These are phyloP conservation scores for Erebia epiphron DNA, from an alignment of 2,888 invertebrate genomes.

Conservation along the genomic window DNA sequence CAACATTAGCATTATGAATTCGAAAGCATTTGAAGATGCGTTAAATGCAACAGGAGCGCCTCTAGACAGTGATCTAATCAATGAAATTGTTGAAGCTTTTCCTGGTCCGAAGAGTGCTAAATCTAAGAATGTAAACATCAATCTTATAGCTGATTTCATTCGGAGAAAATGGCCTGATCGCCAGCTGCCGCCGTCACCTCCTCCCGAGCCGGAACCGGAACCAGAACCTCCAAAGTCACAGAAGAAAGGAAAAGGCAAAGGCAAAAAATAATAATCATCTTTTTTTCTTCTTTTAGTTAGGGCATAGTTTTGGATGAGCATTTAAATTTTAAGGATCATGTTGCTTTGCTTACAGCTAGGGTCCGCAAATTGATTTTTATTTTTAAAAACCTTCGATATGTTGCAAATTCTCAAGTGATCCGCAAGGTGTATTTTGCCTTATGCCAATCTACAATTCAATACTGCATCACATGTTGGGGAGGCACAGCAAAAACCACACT, in stretches of 20 bases:
- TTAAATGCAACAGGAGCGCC: slow-evolving; percentile 44
- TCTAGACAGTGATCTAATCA: slow-evolving; percentile 54
- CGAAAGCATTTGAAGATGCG: slow-evolving; percentile 48
- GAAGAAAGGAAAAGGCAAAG: slow-evolving; percentile 37
- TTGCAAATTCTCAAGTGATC: no score
- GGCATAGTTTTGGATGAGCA: no score
- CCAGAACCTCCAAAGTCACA: slow-evolving; percentile 31
- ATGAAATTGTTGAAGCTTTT: slow-evolving; percentile 53
- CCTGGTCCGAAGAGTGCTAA: slow-evolving; percentile 52
- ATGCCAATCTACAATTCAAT: no score
- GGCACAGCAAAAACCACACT: no score
- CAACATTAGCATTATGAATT: slow-evolving; percentile 43
- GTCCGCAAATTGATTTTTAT: no score
- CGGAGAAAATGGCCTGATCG: slow-evolving; percentile 64
- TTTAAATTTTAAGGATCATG: no score
- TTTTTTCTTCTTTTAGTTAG: slow-evolving; percentile 3
- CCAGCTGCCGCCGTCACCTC: slow-evolving; percentile 58
- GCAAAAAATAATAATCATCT: slow-evolving; percentile 28
- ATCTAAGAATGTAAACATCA: slow-evolving; percentile 52
- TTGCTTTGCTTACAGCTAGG: no score
- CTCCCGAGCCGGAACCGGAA: slow-evolving; percentile 51
- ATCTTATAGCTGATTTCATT: slow-evolving; percentile 54
- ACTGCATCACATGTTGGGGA: no score
- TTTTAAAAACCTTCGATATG: no score
- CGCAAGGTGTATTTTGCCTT: no score